Evolutionary conservation across 2,113 vertebrate genomes (phyloP).

Genomic region (Formicarius rufipectus): DNA sequence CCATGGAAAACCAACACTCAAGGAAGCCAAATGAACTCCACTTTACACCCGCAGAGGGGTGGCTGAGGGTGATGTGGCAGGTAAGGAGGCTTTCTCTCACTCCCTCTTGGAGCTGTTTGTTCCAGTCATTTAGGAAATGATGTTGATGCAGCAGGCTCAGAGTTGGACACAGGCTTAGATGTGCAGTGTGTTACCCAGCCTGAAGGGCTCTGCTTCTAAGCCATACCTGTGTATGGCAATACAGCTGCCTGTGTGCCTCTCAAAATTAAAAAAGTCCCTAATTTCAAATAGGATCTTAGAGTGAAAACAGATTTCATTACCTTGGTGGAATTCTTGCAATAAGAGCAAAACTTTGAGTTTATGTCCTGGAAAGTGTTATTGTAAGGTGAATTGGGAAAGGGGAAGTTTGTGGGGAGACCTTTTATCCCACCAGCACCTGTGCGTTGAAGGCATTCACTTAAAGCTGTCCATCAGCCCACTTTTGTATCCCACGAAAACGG

Average conservation of each 20-base stretch:
- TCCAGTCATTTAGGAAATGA: not conserved
- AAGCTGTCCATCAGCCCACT: not conserved
- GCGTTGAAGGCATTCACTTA: not conserved
- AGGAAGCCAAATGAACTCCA: not conserved
- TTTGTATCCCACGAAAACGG: not conserved
- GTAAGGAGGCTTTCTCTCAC: not conserved
- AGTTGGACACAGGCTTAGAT: not conserved
- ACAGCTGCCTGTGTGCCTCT: not conserved
- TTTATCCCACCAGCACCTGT: not conserved
- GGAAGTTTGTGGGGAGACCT: not conserved
- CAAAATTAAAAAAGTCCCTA: not conserved
- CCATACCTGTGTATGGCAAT: not conserved
- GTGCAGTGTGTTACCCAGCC: not conserved
- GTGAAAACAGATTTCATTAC: not conserved
- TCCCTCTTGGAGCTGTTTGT: not conserved
- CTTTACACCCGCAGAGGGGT: rapidly evolving
- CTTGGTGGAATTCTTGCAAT: not conserved
- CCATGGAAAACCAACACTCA: not conserved
- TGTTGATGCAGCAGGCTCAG: not conserved
- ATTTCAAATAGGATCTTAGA: not conserved
- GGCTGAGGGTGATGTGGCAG: not conserved
- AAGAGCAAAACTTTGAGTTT: not conserved
- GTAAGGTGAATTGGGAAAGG: not conserved
- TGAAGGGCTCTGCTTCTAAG: not conserved
- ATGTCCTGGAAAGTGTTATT: not conserved